These are phyloP conservation scores for Luperina testacea DNA, from an alignment of 2,888 invertebrate genomes.

Conservation along the genomic window DNA sequence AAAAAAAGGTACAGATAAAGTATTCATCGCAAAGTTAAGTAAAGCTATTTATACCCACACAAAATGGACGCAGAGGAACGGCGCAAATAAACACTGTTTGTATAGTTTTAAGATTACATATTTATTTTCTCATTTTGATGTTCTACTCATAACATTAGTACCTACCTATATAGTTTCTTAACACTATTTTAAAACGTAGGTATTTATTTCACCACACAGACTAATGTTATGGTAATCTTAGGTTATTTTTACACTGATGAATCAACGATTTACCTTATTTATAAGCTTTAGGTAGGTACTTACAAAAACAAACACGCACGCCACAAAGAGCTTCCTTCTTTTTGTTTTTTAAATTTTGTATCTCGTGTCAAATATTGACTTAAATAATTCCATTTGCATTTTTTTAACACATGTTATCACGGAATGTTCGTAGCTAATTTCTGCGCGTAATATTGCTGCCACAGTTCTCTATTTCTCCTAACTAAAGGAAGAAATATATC, in stretches of 20 bases:
- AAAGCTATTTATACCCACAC: not conserved
- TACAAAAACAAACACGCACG: constrained; percentile 19
- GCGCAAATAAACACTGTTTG: constrained; percentile 2
- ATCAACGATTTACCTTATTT: constrained; percentile 8
- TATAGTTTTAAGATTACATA: not conserved
- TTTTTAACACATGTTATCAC: constrained; percentile 10
- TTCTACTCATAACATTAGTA: not conserved
- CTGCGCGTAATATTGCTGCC: constrained; percentile 33
- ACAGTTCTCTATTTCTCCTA: constrained; percentile 41
- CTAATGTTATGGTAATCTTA: not conserved
- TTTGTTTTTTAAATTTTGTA: constrained; percentile 17
- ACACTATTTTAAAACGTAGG: not conserved
- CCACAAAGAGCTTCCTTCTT: not conserved
- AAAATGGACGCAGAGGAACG: not conserved
- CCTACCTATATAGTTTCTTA: not conserved
- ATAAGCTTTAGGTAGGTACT: not conserved
- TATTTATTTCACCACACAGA: constrained; percentile 1
- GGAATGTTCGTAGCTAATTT: constrained; percentile 39
- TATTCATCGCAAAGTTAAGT: not conserved
- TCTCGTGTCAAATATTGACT: constrained; percentile 17
- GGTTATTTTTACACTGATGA: constrained; percentile 15
- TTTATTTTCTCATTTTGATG: constrained; percentile 11
- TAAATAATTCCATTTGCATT: not conserved
- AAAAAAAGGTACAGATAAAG: not conserved
- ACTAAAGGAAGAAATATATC: constrained; percentile 39